These are phyloP conservation scores for Micrasema minimum DNA, from an alignment of 1,140 invertebrate species.

Conservation along the genomic window DNA sequence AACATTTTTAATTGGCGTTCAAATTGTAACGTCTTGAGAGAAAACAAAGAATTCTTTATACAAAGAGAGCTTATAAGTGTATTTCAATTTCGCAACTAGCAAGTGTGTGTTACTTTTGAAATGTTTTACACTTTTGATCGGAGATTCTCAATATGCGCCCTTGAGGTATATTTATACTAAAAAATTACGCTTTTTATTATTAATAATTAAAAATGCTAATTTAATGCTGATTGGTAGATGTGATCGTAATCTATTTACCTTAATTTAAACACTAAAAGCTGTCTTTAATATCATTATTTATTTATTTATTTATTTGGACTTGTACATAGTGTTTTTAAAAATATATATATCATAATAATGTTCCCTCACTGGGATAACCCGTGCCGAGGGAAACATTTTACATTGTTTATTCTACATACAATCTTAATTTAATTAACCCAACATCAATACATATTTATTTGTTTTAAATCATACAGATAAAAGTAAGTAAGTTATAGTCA, in stretches of 20 bases:
- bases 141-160: background rate
- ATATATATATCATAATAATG: no score
- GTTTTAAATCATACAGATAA: no score
- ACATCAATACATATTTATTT: no score
- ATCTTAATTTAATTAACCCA: no score
- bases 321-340: no score
- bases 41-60: constrained; percentile 5
- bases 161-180: background rate
- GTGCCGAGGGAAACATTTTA: no score
- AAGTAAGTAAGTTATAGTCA: no score
- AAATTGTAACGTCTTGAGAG: background rate
- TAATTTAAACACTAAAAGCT: background rate
- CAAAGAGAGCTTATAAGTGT: constrained; percentile 20
- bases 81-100: constrained; percentile 12
- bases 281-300: no score
- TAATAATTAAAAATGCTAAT: background rate
- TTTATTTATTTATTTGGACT: no score
- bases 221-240: background rate
- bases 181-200: background rate
- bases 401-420: no score
- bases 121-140: background rate
- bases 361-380: no score
- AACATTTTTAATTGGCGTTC: constrained; percentile 21
- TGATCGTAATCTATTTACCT: background rate
- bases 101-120: background rate